Percentiles rank a stretch among this genome's conserved stretches.
Conservation (phyloP, 1,140 invertebrate genomes). For the Trichomalopsis sarcophagae region DNA sequence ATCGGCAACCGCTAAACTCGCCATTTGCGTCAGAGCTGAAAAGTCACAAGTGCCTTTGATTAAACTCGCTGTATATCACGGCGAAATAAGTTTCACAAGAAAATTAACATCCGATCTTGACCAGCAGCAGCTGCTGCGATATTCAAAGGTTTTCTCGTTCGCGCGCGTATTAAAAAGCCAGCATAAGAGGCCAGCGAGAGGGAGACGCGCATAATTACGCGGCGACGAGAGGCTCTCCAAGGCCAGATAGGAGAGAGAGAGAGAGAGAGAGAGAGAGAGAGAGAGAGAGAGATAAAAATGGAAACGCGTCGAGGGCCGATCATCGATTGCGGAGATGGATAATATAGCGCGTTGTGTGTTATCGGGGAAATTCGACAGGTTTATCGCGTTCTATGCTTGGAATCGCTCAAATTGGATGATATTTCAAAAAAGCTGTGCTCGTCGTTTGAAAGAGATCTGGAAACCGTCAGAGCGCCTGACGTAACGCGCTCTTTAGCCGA, state of each 20-base stretch:
- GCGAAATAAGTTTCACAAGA: constrained; percentile 6
- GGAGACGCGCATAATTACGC: constrained; percentile 37
- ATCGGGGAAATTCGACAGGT: neutral
- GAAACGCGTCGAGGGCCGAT: constrained; percentile 12
- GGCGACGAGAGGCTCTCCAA: neutral
- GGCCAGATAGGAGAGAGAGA: neutral
- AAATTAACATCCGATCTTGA: constrained; percentile 21
- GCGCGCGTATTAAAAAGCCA: neutral
- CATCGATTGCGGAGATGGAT: constrained; percentile 9
- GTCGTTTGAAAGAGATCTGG: too few species aligned
- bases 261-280: neutral
- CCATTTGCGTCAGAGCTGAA: neutral
- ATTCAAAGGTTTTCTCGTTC: constrained; percentile 23
- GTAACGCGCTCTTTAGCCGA: too few species aligned
- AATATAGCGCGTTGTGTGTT: neutral
- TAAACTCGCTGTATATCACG: neutral
- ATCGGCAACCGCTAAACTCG: neutral
- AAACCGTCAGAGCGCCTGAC: too few species aligned
- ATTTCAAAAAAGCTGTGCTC: too few species aligned
- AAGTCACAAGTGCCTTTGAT: neutral
- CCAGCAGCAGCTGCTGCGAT: neutral
- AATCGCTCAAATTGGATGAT: too few species aligned
- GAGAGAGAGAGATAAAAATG: constrained; percentile 13
- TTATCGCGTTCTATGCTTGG: too few species aligned
- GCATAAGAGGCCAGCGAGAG: neutral